phyloP scores from a whole-genome alignment of 1,140 invertebrate genomes.

The Dreissena polymorpha region DNA sequence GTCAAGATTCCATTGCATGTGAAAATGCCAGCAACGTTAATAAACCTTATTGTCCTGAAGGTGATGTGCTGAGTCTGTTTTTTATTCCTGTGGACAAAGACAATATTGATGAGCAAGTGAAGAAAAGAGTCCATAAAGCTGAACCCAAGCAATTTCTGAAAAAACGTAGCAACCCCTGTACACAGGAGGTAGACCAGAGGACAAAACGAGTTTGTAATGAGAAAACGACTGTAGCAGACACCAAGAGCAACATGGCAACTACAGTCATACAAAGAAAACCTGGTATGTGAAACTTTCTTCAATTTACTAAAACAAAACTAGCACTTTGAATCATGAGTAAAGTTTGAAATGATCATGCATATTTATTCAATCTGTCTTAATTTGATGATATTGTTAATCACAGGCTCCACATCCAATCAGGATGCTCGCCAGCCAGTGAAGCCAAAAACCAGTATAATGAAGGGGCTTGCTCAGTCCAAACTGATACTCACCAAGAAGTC shows the following conservation, averaged over 20 bases:
- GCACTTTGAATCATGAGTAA: no score
- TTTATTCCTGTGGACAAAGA: not conserved
- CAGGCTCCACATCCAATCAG: not conserved
- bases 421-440: conserved; percentile 7
- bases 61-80: no score
- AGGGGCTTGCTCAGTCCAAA: conserved; percentile 70
- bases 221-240: no score
- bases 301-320: no score
- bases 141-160: conserved; percentile 35
- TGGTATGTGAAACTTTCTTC: no score
- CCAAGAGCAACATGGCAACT: no score
- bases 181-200: conserved; percentile 29
- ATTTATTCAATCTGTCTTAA: no score
- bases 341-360: no score
- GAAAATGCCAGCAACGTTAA: no score
- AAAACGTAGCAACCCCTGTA: conserved; percentile 34
- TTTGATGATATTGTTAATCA: no score
- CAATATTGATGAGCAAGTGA: not conserved
- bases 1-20: not conserved
- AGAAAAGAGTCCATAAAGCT: not conserved
- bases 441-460: conserved; percentile 38
- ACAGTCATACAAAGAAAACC: no score
- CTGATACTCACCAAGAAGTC: conserved; percentile 68
- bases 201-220: not conserved
- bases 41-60: no score